Conservation (phyloP, 2,797 vertebrate species). For the Crocodylus rhombifer region DNA sequence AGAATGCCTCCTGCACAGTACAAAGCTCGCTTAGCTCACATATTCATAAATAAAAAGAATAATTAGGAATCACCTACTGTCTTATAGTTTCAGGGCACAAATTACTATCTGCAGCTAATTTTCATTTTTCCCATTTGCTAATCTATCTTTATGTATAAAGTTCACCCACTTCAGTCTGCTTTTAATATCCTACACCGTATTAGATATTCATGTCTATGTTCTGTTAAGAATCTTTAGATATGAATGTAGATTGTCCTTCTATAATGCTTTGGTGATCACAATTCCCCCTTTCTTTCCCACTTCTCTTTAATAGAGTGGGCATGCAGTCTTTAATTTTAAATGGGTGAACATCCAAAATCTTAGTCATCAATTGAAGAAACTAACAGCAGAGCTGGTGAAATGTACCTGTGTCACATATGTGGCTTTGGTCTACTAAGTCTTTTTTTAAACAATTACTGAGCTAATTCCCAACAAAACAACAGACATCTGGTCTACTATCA, state of each 20-base stretch:
- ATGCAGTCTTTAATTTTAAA: not conserved
- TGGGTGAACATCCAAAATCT: constrained; percentile 10
- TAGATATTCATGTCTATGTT: not conserved
- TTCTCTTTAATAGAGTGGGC: constrained; percentile 5
- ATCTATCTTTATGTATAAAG: not conserved
- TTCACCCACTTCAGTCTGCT: not conserved
- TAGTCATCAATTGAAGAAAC: constrained; percentile 54
- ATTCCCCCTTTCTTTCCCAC: not conserved
- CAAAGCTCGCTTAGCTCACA: not conserved
- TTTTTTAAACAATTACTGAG: constrained; percentile 57
- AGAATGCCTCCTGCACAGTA: not conserved
- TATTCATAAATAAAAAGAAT: not conserved
- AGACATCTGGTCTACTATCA: constrained; percentile 57
- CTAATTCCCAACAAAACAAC: constrained; percentile 70
- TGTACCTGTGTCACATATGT: constrained; percentile 62
- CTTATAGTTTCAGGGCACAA: not conserved
- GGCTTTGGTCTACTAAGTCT: constrained; percentile 22
- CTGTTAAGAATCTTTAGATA: not conserved
- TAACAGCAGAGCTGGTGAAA: constrained; percentile 42
- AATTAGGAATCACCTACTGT: not conserved
- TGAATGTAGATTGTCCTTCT: not conserved
- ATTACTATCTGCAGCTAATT: not conserved
- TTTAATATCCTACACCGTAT: not conserved
- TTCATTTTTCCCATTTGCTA: not conserved
- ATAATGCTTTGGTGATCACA: not conserved